phyloP scores from a whole-genome alignment of 2,113 vertebrate species.

The Theropithecus gelada region DNA sequence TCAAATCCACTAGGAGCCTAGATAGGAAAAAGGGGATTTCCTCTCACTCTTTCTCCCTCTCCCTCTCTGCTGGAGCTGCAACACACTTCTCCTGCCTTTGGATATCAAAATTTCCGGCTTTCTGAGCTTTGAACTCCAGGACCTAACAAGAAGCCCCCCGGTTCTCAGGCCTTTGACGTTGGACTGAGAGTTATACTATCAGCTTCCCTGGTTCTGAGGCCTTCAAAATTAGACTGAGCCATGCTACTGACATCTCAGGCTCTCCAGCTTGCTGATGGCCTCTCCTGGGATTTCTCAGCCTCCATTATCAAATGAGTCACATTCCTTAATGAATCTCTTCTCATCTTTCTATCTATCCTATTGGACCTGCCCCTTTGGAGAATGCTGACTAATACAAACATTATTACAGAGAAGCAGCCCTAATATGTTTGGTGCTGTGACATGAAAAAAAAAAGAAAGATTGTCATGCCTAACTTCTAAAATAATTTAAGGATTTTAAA shows the following conservation, averaged over 20 bases:
- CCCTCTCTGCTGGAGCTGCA: neutral
- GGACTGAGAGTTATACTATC: neutral
- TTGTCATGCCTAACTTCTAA: neutral
- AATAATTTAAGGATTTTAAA: neutral
- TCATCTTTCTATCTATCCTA: neutral
- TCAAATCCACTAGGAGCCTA: neutral
- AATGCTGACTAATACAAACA: neutral
- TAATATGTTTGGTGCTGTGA: neutral
- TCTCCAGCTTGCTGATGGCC: neutral
- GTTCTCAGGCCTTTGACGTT: neutral
- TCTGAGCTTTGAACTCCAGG: neutral
- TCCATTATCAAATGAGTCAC: neutral
- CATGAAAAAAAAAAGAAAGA: neutral
- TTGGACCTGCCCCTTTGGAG: neutral
- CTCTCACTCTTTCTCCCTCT: neutral
- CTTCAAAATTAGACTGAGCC: neutral
- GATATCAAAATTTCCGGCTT: neutral
- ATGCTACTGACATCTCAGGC: neutral
- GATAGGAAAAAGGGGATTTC: neutral
- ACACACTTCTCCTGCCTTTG: neutral
- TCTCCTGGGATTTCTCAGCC: neutral
- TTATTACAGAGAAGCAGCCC: neutral
- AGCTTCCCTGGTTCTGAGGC: neutral
- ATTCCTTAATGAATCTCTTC: neutral
- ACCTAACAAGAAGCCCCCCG: neutral